Base-by-base conservation (phyloP, 2,888 invertebrate species). In the Scelioninae gen. 1 region DNA sequence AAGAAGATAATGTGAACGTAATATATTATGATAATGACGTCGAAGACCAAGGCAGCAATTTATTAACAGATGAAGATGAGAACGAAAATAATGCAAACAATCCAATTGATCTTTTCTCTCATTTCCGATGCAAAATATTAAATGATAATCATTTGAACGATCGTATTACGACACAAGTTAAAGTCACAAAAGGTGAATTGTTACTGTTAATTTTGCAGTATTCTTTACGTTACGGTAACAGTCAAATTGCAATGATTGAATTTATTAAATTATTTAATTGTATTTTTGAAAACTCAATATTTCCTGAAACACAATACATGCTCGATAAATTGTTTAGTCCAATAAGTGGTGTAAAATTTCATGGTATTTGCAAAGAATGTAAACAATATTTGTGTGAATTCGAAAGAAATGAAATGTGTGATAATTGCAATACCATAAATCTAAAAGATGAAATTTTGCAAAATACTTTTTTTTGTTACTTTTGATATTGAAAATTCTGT, bases 171-270 rank as follows among this genome's bases (percentile, higher is more conserved):
- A 1, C 15, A 6, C 0, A 15, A 32, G 34, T 38, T 11, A 49
- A 63, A 32, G n/a, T 63, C 1, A 49, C 63, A 7, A 63, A 63
- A 63, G 63, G 49, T 13, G 63, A 63, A 63, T 63, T 63, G n/a
- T 63, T 63, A n/a, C 8, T 63, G 34, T 11, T 51, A 23, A 63
- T 63, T 49, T 31, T 63, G 10, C 10, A 49, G 16, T 63, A 10
- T 49, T 34, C 49, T 11, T 2, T 63, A 10, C 49, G 63, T 31
- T 16, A 63, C 16, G 49, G 49, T 51, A 15, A 49, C 7, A 49
- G 49, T 13, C 23, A 49, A 63, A 63, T 0, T 63, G 63, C 63
- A 49, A 63, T 63, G 63, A 1, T n/a, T 49, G 34, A 4, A 15
- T 16, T 63, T 34, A 49, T 63, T 34, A 8, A 63, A 13, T 13